Conservation (phyloP, 2,113 vertebrate species). For the Ophiodon elongatus region DNA sequence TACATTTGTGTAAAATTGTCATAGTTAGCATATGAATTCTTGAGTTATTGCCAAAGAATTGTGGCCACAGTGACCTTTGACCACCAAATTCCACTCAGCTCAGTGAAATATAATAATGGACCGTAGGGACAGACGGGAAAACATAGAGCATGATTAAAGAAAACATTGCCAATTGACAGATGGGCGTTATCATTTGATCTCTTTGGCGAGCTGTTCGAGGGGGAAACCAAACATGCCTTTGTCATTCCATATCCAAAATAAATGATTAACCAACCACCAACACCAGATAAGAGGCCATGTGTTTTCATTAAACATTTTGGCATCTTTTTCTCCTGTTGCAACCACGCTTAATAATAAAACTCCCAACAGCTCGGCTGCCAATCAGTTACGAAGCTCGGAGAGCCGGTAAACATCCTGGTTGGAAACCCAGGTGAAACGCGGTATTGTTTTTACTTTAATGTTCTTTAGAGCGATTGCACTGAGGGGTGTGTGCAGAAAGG, state of each 20-base stretch:
- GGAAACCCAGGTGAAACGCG: not conserved
- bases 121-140: not conserved
- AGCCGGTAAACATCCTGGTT: slow-evolving; percentile 44
- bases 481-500: slow-evolving; percentile 6
- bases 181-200: not conserved
- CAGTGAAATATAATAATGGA: not conserved
- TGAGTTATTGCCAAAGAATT: too few relatives aligned
- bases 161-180: not conserved
- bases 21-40: not conserved
- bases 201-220: not conserved
- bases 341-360: not conserved
- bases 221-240: not conserved
- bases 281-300: not conserved
- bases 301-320: slow-evolving; percentile 8
- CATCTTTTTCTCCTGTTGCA: not conserved
- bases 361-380: not conserved
- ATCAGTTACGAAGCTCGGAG: not conserved
- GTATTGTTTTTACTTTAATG: too few relatives aligned
- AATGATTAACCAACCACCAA: slow-evolving; percentile 4
- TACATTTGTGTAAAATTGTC: not conserved
- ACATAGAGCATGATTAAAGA: too few relatives aligned
- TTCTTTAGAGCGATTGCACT: not conserved
- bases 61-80: too few relatives aligned
- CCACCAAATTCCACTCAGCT: not conserved
- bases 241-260: not conserved